Conservation (phyloP, 2,797 vertebrate species). For the Chaunax sp. region DNA sequence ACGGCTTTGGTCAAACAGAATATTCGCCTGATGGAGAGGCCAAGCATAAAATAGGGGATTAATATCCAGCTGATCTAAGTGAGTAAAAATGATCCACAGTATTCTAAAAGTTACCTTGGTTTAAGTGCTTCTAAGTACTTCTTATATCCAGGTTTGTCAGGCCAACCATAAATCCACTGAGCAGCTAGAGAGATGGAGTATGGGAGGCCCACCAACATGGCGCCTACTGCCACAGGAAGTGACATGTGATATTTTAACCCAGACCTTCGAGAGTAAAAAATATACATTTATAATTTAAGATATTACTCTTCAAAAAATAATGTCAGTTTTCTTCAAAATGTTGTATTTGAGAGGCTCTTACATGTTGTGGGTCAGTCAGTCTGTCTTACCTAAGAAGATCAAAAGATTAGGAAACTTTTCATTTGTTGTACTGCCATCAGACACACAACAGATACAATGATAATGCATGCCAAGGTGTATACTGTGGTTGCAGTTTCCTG, state of each 20-base stretch:
- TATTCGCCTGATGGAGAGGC: conserved; percentile 65
- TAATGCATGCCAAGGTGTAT: background rate
- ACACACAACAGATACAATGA: background rate
- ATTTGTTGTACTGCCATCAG: background rate
- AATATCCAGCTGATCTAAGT: background rate
- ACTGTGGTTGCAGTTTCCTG: background rate
- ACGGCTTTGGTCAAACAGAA: conserved; percentile 77
- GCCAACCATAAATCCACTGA: conserved; percentile 83
- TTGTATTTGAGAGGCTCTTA: conserved; percentile 35
- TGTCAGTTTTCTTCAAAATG: background rate
- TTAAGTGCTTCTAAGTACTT: conserved; percentile 84
- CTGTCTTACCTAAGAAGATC: conserved; percentile 13
- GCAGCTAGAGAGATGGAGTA: conserved; percentile 77
- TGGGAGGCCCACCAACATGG: conserved; percentile 75
- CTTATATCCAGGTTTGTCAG: conserved; percentile 79
- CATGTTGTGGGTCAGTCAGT: conserved; percentile 43
- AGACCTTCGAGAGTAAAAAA: conserved; percentile 61
- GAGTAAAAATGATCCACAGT: background rate
- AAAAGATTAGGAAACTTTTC: background rate
- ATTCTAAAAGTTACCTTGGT: conserved; percentile 71
- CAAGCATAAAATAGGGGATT: conserved; percentile 2
- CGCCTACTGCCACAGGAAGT: conserved; percentile 73
- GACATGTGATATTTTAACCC: conserved; percentile 63
- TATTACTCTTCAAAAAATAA: background rate
- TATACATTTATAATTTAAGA: background rate